Base-by-base conservation (phyloP, 2,888 invertebrate genomes). In the Pecten maximus region DNA sequence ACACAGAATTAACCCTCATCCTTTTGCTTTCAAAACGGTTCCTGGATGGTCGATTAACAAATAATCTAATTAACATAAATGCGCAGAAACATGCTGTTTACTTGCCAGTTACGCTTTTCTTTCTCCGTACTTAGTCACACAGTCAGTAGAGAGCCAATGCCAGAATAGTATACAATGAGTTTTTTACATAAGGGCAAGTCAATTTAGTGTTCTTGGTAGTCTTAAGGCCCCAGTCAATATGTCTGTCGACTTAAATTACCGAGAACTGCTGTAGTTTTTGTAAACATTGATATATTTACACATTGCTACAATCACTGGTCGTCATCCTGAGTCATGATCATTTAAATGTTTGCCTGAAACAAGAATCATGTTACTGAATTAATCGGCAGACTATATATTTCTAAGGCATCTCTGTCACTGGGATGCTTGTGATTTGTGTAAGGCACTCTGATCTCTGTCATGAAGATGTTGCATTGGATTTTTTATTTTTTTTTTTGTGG, bases 331-430 rank as follows among this genome's bases (percentile, higher is more conserved):
- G 35, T 74, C 74, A 74, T 74, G 74, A 74, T 74, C 74, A 74
- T 74, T 74, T 74, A 74, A 74, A 74, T 28, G 74, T 74, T 74
- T 74, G 74, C 74, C 74, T 74, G 74, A 74, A 74, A 74, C 28
- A 74, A 74, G 74, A 74, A 15, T 74, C 35, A 35, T 74, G 74
- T 74, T 35, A 74, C 74, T 35, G 74, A 74, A 74, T 74, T 74
- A 74, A 74, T 74, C 35, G 74, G 12, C 74, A 74, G 74, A 74
- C 74, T 74, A 74, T 74, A 74, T 74, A 74, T 35, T 74, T 12
- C 74, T 23, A 74, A 74, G 35, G 28, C 35, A 74, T 74, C 74
- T 35, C 74, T 74, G 74, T 74, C 74, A 74, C 10, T 28, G 74
- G 28, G 74, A 74, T 74, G 74, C 35, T 74, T 74, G 74, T 28